Percentiles rank a stretch among this genome's conserved stretches.
Conservation (phyloP, 1,140 invertebrate genomes). For the Drosophila navojoa region DNA sequence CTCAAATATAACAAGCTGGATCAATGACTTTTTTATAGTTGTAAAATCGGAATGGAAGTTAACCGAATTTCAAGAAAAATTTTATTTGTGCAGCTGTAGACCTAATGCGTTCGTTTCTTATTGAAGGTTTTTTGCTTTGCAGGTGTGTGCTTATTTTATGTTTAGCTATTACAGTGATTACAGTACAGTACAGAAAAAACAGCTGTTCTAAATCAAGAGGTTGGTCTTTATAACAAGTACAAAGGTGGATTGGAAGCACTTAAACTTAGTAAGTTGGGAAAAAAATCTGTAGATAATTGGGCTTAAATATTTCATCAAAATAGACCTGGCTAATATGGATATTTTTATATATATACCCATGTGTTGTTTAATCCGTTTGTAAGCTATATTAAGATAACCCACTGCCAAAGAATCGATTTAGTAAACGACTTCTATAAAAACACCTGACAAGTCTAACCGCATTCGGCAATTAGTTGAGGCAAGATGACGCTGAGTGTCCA, state of each 20-base stretch:
- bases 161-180: slow-evolving; percentile 12
- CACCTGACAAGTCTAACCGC: slow-evolving; percentile 70
- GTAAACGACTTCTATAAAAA: slow-evolving; percentile 48
- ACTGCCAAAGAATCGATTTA: slow-evolving; percentile 18
- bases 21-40: not conserved
- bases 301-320: no score
- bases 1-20: no score
- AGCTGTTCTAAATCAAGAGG: no score
- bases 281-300: no score
- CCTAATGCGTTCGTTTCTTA: not conserved
- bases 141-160: not conserved
- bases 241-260: no score
- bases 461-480: slow-evolving; percentile 69
- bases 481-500: slow-evolving; percentile 46
- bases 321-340: no score
- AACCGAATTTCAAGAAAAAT: not conserved
- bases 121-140: slow-evolving; percentile 4
- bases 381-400: slow-evolving; percentile 19
- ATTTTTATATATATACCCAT: no score
- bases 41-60: slow-evolving; percentile 1
- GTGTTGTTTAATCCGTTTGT: not conserved
- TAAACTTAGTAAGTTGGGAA: no score
- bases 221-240: no score
- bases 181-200: not conserved
- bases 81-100: slow-evolving; percentile 3